Evolutionary conservation across 2,797 vertebrate species (phyloP).

Genomic region (Sebastes flavidus): DNA sequence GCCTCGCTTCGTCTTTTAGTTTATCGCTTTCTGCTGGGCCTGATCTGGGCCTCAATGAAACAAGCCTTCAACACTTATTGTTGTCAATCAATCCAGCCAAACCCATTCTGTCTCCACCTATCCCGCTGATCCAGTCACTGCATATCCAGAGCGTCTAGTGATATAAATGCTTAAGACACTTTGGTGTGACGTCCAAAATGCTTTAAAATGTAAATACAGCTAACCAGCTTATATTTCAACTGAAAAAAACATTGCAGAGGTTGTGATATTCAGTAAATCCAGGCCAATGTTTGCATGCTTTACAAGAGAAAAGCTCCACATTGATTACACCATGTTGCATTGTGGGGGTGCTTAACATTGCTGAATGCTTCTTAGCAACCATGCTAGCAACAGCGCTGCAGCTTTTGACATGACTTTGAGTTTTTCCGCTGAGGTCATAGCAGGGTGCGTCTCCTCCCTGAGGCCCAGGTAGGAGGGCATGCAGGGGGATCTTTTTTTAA

Average conservation of each 20-base stretch:
- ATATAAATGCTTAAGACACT: conserved; percentile 33
- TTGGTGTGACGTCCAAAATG: conserved; percentile 3
- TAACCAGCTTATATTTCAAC: conserved; percentile 7
- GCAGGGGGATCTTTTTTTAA: conserved; percentile 45
- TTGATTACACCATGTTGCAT: conserved; percentile 48
- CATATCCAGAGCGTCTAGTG: conserved; percentile 9
- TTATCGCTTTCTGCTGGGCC: conserved; percentile 57
- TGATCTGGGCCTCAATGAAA: conserved; percentile 55
- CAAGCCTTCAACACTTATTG: conserved; percentile 25
- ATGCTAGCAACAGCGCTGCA: conserved; percentile 36
- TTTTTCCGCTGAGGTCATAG: conserved; percentile 55
- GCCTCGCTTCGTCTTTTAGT: conserved; percentile 64
- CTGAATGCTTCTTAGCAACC: conserved; percentile 40
- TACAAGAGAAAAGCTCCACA: conserved; percentile 31
- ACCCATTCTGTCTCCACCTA: background rate
- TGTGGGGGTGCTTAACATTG: conserved; percentile 39
- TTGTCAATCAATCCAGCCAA: conserved; percentile 25
- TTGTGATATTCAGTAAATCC: background rate
- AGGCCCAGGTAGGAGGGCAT: conserved; percentile 57
- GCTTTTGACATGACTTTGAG: conserved; percentile 50
- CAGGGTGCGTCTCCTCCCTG: conserved; percentile 46
- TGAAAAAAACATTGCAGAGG: background rate
- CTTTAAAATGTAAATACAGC: conserved; percentile 8
- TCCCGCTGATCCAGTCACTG: background rate
- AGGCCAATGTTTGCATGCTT: conserved; percentile 26